Evolutionary conservation across 2,888 invertebrate species (phyloP), one percentile per base, ranked within the genome.

Genomic region (Tetramorium bicarinatum): DNA sequence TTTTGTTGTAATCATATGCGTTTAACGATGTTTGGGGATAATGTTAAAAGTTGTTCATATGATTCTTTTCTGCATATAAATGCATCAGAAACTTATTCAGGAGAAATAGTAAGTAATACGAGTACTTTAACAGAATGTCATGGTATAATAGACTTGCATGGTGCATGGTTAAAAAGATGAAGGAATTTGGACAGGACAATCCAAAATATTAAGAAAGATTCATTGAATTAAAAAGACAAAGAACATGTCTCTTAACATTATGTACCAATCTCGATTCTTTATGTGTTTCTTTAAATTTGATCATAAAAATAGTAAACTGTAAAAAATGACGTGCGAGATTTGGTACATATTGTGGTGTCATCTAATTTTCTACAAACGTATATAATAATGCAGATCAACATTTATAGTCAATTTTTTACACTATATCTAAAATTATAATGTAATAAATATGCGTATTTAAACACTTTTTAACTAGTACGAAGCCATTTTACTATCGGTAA

Each of bases 351-450:
- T 77, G 77, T 71, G 69, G 9, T 77, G 11, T 52, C 25, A 75
- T 38, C 44, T 75, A 77, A 41, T 54, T 77, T 52, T 77, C 71
- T 77, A 77, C 72, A 52, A 52, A 77, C 41, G n/a, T 41, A 77
- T 7, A 75, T 75, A 76, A 64, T 76, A 41, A 77, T 49, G 49
- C n/a, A 69, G n/a, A 52, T 71, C 2, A 77, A 77, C 52, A 77
- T 69, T 77, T 77, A 66, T 25, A 38, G 25, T 77, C 52, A 64
- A 75, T 49, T 7, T 47, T 64, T 47, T 64, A 49, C 18, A 72
- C 18, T 66, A 64, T 62, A n/a, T 34, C 47, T 47, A 75, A 47
- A n/a, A 61, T 34, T 47, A 49, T 66, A 75, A 49, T 11, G 21
- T 62, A 61, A 61, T 29, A 3, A 49, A 49, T 67, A 29, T 69